phyloP scores from a whole-genome alignment of 2,113 vertebrate species.

The Genyomyrus donnyi region DNA sequence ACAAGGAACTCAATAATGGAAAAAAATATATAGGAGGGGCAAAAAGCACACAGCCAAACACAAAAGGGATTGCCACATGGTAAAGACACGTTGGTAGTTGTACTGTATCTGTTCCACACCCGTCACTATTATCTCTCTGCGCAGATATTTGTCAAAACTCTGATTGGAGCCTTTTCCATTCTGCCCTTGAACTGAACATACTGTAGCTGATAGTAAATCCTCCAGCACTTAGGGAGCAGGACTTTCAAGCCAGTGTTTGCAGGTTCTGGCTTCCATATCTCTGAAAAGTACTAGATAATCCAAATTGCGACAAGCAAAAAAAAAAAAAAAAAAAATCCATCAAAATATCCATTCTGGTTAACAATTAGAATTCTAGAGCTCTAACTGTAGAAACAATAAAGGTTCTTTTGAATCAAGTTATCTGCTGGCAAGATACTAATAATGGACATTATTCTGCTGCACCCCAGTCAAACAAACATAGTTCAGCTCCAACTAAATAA shows the following conservation, averaged over 20 bases:
- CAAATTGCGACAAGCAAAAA: not conserved
- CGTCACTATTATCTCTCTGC: not conserved
- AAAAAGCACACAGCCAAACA: not conserved
- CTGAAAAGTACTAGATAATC: not conserved
- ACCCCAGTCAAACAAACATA: not conserved
- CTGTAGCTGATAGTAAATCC: not conserved
- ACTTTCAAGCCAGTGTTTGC: not conserved
- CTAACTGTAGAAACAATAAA: not conserved
- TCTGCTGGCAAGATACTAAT: not conserved
- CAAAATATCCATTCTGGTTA: not conserved
- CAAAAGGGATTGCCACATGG: not conserved
- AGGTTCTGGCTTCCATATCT: not conserved
- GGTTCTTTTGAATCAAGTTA: not conserved
- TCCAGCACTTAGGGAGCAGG: not conserved
- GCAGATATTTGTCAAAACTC: not conserved
- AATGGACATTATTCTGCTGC: not conserved
- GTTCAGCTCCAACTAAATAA: not conserved
- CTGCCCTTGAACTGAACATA: not conserved
- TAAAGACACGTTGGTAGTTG: not conserved
- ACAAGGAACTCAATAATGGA: not conserved
- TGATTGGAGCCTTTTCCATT: not conserved
- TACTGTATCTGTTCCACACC: not conserved
- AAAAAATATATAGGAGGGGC: not conserved
- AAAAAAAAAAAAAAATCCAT: not conserved
- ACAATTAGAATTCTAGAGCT: not conserved